Conservation (phyloP, 2,113 vertebrate genomes). For the Cettia cetti region DNA sequence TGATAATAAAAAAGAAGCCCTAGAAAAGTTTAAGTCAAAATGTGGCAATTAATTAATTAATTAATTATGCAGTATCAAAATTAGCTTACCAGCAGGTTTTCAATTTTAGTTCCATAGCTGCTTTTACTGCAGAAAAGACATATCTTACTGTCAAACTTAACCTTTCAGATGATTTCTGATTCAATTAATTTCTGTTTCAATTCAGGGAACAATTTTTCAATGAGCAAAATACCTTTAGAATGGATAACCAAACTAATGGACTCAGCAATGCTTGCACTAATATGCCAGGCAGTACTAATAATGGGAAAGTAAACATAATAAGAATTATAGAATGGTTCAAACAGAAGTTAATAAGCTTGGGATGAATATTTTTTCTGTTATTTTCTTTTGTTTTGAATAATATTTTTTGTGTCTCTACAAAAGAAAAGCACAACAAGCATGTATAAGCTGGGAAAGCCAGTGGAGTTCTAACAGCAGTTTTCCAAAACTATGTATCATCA, state of each 20-base stretch:
- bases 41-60: constrained; percentile 9
- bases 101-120: not conserved
- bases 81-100: not conserved
- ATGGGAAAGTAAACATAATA: not conserved
- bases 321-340: not conserved
- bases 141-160: not conserved
- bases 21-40: not conserved
- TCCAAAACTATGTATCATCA: not conserved
- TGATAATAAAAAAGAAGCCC: not conserved
- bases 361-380: not conserved
- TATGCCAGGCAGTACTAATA: not conserved
- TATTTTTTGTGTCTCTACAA: not conserved
- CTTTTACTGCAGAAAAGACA: not conserved
- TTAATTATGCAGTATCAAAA: constrained; percentile 13
- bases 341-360: not conserved
- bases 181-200: not conserved
- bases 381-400: not conserved
- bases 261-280: not conserved
- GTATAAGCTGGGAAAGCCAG: not conserved
- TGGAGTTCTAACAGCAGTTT: not conserved
- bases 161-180: not conserved
- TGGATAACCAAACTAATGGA: not conserved
- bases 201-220: not conserved
- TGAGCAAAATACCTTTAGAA: not conserved
- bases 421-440: not conserved